A percentile compares a stretch with the other conserved stretches of the same genome.
These are phyloP conservation scores for Alligator mississippiensis DNA, from an alignment of 2,113 vertebrate genomes.

Conservation along the genomic window DNA sequence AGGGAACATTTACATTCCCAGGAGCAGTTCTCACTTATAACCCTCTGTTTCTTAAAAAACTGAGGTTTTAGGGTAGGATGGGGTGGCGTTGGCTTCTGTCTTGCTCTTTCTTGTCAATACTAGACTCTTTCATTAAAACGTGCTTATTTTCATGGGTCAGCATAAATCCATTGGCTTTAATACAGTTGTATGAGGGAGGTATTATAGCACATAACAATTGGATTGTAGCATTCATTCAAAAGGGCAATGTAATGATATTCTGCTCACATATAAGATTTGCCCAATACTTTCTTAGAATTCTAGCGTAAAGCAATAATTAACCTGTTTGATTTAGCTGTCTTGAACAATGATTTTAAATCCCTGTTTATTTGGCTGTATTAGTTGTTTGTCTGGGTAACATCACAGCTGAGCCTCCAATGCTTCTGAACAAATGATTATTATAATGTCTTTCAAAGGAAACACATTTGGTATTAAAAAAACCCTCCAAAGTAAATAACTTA, in stretches of 20 bases:
- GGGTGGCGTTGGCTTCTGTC: background rate
- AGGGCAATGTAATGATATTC: constrained; percentile 23
- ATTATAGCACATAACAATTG: constrained; percentile 38
- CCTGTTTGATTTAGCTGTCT: constrained; percentile 68
- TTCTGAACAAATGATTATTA: background rate
- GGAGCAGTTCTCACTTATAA: background rate
- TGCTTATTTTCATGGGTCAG: background rate
- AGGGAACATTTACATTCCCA: background rate
- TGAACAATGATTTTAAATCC: constrained; percentile 54
- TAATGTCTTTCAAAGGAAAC: constrained; percentile 1
- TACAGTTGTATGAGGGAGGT: constrained; percentile 2
- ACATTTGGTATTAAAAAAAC: background rate
- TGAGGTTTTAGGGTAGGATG: background rate
- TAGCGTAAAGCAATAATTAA: constrained; percentile 66
- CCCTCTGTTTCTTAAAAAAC: background rate
- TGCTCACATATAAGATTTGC: constrained; percentile 67
- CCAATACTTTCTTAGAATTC: constrained; percentile 73
- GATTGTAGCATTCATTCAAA: constrained; percentile 33
- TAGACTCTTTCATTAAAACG: constrained; percentile 13
- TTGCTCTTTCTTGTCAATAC: background rate
- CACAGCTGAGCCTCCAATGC: background rate
- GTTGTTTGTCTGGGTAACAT: constrained; percentile 13
- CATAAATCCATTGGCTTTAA: background rate
- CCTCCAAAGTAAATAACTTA: background rate
- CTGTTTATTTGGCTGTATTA: constrained; percentile 37